A percentile compares a stretch with the other conserved stretches of the same genome.
phyloP scores from a whole-genome alignment of 2,113 vertebrate genomes.

The Phalacrocorax brasilianus region DNA sequence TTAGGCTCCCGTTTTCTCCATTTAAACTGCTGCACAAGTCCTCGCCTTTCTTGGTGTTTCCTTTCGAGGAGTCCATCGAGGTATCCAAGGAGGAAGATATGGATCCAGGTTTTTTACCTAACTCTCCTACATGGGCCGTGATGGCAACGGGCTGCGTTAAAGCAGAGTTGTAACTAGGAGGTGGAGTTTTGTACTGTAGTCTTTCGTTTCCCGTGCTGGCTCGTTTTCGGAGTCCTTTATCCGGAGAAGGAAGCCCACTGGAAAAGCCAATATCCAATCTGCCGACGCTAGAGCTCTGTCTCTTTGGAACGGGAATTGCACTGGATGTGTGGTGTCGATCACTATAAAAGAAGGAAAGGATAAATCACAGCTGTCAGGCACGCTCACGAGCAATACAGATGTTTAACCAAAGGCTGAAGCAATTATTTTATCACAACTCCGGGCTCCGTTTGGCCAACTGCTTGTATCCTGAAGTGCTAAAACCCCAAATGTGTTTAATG shows the following conservation, averaged over 20 bases:
- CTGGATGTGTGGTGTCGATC: constrained; percentile 89
- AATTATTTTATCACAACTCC: not conserved
- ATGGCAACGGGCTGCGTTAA: constrained; percentile 64
- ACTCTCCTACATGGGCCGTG: not conserved
- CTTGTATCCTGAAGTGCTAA: not conserved
- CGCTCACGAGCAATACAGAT: not conserved
- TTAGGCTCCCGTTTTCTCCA: constrained; percentile 11
- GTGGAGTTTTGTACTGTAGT: constrained; percentile 80
- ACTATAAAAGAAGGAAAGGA: constrained; percentile 67
- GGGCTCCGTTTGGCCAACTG: not conserved
- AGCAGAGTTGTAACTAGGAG: constrained; percentile 80
- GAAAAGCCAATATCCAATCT: constrained; percentile 76
- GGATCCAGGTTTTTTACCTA: constrained; percentile 58
- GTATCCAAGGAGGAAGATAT: constrained; percentile 82
- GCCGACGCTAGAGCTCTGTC: constrained; percentile 80
- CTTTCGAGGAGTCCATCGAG: constrained; percentile 73
- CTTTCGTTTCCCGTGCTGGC: constrained; percentile 85
- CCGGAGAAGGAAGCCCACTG: constrained; percentile 81
- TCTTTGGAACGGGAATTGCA: constrained; percentile 89
- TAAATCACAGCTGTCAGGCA: not conserved
- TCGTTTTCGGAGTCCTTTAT: constrained; percentile 84
- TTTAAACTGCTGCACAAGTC: constrained; percentile 30
- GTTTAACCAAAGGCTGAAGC: not conserved
- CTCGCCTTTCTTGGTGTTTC: constrained; percentile 41
- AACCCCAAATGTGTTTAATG: not conserved